Evolutionary conservation across 2,888 invertebrate genomes (phyloP).

Genomic region (Drosophila neotestacea): DNA sequence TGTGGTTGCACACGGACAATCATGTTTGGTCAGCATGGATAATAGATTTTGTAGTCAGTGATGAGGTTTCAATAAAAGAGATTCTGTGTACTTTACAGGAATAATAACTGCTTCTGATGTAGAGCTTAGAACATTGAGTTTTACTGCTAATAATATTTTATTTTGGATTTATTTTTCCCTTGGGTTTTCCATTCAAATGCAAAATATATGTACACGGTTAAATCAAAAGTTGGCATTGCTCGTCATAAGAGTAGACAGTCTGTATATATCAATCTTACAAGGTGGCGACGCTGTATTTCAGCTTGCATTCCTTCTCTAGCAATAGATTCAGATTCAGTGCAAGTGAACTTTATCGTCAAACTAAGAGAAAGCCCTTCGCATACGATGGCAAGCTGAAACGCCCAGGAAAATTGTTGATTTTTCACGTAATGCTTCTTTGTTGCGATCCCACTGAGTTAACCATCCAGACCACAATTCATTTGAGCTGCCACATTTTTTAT

Average conservation of each 20-base stretch:
- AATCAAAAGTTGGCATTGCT: too few relatives aligned
- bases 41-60: slow-evolving; percentile 1
- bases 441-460: neutral
- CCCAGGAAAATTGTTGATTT: neutral
- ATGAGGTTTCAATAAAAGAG: neutral
- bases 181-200: too few relatives aligned
- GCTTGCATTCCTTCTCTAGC: neutral
- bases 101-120: too few relatives aligned
- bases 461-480: neutral
- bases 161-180: too few relatives aligned
- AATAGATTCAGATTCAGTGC: neutral
- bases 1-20: slow-evolving; percentile 31
- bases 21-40: neutral
- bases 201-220: too few relatives aligned
- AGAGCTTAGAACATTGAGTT: too few relatives aligned
- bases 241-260: too few relatives aligned
- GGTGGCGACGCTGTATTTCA: too few relatives aligned
- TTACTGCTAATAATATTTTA: too few relatives aligned
- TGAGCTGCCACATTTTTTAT: slow-evolving; percentile 11
- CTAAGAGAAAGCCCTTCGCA: neutral
- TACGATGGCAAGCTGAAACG: neutral
- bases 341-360: neutral
- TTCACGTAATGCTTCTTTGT: neutral
- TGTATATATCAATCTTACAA: too few relatives aligned
- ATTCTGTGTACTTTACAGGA: too few relatives aligned